These are phyloP conservation scores for Adelges cooleyi DNA, from an alignment of 1,140 invertebrate species.

Conservation along the genomic window DNA sequence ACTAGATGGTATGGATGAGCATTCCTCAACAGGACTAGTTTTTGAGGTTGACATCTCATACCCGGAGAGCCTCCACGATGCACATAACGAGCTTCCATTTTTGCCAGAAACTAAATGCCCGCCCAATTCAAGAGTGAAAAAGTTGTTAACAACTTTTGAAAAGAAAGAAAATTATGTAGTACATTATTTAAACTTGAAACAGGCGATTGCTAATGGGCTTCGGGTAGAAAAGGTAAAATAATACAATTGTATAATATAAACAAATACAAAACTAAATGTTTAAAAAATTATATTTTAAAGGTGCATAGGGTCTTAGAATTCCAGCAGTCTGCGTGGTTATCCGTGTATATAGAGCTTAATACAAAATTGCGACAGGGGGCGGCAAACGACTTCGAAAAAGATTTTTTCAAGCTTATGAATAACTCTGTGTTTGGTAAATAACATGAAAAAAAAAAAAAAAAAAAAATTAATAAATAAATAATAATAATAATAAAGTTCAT, in stretches of 20 bases:
- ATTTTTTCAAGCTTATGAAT: slow-evolving; percentile 38
- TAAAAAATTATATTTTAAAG: not conserved
- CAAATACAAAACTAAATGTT: no score
- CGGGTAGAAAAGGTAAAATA: slow-evolving; percentile 40
- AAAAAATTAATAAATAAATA: not conserved
- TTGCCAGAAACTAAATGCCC: slow-evolving; percentile 35
- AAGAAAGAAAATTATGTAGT: slow-evolving; percentile 40
- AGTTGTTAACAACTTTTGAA: slow-evolving; percentile 35
- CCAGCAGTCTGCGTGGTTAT: slow-evolving; percentile 36
- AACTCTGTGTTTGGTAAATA: slow-evolving; percentile 32
- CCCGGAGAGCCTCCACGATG: slow-evolving; percentile 32
- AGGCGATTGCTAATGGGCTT: slow-evolving; percentile 40
- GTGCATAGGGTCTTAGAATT: slow-evolving; percentile 37
- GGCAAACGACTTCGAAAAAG: slow-evolving; percentile 36
- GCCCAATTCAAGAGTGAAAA: slow-evolving; percentile 30
- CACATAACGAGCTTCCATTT: slow-evolving; percentile 39
- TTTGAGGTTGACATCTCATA: not conserved
- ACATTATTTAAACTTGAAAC: slow-evolving; percentile 43
- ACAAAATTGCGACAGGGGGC: slow-evolving; percentile 34
- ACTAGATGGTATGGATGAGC: not conserved
- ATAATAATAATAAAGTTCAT: not conserved
- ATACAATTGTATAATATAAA: slow-evolving; percentile 40
- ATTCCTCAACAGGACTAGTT: not conserved
- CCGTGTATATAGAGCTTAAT: slow-evolving; percentile 34
- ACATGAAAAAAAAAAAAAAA: not conserved